These are phyloP conservation scores for Microcebus tavaratra DNA, from an alignment of 2,113 vertebrate species.

Conservation along the genomic window DNA sequence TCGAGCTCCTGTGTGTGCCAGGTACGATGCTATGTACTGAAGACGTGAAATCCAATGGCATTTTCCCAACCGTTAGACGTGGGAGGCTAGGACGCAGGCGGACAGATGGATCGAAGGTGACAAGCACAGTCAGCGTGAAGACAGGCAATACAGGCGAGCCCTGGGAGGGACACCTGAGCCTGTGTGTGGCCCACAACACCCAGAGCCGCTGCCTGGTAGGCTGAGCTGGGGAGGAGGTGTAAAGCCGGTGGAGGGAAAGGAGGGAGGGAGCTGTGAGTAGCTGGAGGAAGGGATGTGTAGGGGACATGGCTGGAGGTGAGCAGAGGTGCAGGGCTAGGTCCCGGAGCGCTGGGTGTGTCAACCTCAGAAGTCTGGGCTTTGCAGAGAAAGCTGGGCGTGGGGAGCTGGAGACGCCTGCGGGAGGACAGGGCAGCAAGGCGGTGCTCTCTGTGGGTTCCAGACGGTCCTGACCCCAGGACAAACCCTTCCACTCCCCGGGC, in stretches of 20 bases:
- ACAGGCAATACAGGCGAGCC: not conserved
- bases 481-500: not conserved
- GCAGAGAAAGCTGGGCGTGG: too few species aligned
- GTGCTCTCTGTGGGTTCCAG: not conserved
- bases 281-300: not conserved
- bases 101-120: not conserved
- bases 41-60: not conserved
- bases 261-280: not conserved
- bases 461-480: not conserved
- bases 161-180: accelerated
- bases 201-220: not conserved
- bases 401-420: not conserved
- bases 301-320: not conserved
- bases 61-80: not conserved
- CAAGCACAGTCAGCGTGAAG: accelerated
- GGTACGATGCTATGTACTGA: not conserved
- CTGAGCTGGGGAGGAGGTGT: not conserved
- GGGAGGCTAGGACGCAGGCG: not conserved
- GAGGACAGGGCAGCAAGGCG: not conserved
- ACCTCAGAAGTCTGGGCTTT: not conserved
- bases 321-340: not conserved
- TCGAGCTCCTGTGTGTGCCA: not conserved
- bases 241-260: too few species aligned
- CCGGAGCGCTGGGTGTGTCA: not conserved
- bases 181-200: not conserved